These are phyloP conservation scores for Strongylocentrotus purpuratus DNA, from an alignment of 35 echinoderm and acorn worm genomes.

Conservation along the genomic window DNA sequence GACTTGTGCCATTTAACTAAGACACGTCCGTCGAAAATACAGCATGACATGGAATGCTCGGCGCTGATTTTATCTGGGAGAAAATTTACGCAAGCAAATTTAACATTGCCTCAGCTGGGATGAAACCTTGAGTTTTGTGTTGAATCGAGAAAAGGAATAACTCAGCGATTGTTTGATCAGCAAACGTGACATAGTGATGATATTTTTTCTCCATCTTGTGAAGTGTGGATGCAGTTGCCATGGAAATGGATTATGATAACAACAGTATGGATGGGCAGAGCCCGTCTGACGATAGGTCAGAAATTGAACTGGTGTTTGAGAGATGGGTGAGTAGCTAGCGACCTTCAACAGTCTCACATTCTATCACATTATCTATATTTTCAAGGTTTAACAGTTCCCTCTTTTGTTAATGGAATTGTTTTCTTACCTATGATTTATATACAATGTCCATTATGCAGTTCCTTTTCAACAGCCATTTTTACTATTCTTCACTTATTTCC, in stretches of 20 bases:
- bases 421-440: too few relatives aligned
- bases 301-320: constrained; percentile 71
- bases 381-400: neutral
- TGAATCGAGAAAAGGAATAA: neutral
- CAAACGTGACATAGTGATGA: neutral
- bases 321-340: constrained; percentile 66
- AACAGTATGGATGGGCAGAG: constrained; percentile 29
- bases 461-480: too few relatives aligned
- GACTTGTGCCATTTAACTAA: neutral
- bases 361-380: neutral
- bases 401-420: too few relatives aligned
- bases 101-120: neutral
- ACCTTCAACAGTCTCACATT: neutral
- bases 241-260: constrained; percentile 14
- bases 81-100: neutral
- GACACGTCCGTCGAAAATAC: neutral
- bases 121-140: neutral
- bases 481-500: too few relatives aligned
- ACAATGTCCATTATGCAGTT: too few relatives aligned
- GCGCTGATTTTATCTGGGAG: neutral
- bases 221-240: neutral
- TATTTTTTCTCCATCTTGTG: neutral
- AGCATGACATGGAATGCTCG: neutral
- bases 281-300: constrained; percentile 53
- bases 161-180: neutral